phyloP scores from a whole-genome alignment of 2,797 vertebrate genomes.

The Hoplostethus mediterraneus region DNA sequence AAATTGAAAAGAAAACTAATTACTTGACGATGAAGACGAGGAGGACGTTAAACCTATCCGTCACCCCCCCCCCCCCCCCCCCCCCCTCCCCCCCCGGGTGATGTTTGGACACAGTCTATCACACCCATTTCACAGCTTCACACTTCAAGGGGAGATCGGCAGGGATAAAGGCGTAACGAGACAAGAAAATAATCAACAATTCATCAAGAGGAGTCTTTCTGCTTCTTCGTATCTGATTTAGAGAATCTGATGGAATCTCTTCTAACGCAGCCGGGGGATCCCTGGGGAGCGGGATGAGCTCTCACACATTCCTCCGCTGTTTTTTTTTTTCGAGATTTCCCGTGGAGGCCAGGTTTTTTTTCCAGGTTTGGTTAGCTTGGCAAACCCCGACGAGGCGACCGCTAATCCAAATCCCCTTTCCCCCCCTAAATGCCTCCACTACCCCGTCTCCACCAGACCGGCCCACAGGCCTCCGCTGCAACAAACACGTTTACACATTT shows the following conservation, averaged over 20 bases:
- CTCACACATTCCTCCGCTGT: background rate
- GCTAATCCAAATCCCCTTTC: slow-evolving; percentile 2
- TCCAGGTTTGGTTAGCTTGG: slow-evolving; percentile 14
- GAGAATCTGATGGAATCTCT: slow-evolving; percentile 26
- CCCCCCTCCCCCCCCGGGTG: background rate
- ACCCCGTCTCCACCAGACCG: slow-evolving; percentile 33
- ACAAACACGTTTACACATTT: slow-evolving; percentile 43
- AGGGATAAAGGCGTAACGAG: slow-evolving; percentile 11
- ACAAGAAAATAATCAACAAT: slow-evolving; percentile 36
- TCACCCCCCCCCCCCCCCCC: background rate
- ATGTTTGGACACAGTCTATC: slow-evolving; percentile 21
- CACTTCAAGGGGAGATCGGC: slow-evolving; percentile 1
- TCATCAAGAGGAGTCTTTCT: background rate
- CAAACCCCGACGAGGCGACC: slow-evolving; percentile 14
- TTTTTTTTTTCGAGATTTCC: background rate
- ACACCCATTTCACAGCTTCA: slow-evolving; percentile 25
- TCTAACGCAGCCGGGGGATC: background rate
- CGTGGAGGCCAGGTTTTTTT: slow-evolving; percentile 8
- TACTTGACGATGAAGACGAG: background rate
- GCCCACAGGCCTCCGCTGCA: slow-evolving; percentile 17
- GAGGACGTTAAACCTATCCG: background rate
- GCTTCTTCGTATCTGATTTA: slow-evolving; percentile 1
- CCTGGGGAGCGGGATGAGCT: background rate
- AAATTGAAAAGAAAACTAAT: slow-evolving; percentile 19
- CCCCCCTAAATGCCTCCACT: slow-evolving; percentile 13